Conservation (phyloP, 2,797 vertebrate species). For the Crenichthys baileyi region DNA sequence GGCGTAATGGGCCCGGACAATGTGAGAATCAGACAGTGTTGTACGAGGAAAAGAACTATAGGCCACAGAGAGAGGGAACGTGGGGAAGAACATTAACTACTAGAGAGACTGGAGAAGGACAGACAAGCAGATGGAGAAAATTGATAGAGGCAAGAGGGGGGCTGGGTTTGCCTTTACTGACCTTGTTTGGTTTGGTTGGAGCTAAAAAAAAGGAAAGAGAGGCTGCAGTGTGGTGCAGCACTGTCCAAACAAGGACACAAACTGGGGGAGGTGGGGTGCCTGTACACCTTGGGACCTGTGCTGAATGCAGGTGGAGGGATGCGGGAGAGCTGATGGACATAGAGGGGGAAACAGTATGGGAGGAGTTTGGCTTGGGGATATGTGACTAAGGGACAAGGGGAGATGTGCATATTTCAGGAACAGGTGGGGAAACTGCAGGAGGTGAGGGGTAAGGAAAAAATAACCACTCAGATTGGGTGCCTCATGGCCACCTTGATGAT, state of each 20-base stretch:
- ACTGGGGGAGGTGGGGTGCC: constrained; percentile 23
- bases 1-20: constrained; percentile 50
- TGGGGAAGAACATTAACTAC: constrained; percentile 38
- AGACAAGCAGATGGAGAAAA: constrained; percentile 58
- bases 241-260: constrained; percentile 44
- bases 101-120: constrained; percentile 32
- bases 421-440: constrained; percentile 81
- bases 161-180: constrained; percentile 37
- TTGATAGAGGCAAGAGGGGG: constrained; percentile 19
- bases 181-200: constrained; percentile 52
- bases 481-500: constrained; percentile 48
- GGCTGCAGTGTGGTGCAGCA: constrained; percentile 53
- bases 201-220: constrained; percentile 19
- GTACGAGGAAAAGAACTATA: constrained; percentile 7
- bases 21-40: constrained; percentile 52
- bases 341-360: not conserved
- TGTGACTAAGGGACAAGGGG: constrained; percentile 40
- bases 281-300: constrained; percentile 61
- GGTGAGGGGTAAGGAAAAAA: constrained; percentile 36
- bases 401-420: constrained; percentile 62
- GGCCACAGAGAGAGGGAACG: constrained; percentile 19
- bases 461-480: constrained; percentile 34
- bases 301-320: constrained; percentile 62
- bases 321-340: constrained; percentile 41
- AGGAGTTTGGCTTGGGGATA: constrained; percentile 5